Evolutionary conservation across 2,797 vertebrate genomes (phyloP).

Genomic region (Labroides dimidiatus): DNA sequence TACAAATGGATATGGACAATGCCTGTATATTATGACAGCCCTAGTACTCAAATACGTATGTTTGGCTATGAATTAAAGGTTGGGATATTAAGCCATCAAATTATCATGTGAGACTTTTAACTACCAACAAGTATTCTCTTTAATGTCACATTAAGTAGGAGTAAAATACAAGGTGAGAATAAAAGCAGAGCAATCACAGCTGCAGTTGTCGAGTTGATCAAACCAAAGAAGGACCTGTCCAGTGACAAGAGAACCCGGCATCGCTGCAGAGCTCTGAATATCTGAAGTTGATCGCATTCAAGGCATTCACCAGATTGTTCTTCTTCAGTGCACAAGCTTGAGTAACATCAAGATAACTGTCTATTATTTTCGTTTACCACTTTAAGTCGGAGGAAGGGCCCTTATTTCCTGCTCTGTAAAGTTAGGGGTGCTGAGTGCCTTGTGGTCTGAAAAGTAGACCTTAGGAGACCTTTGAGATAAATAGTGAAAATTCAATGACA

Average conservation of each 20-base stretch:
- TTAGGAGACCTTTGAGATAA: neutral
- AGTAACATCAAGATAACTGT: constrained; percentile 78
- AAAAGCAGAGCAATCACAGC: constrained; percentile 35
- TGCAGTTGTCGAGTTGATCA: constrained; percentile 30
- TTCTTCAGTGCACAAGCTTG: constrained; percentile 75
- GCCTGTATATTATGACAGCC: too few relatives aligned
- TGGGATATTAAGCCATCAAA: neutral
- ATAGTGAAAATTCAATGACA: constrained; percentile 4
- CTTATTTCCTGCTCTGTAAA: constrained; percentile 64
- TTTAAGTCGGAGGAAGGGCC: constrained; percentile 65
- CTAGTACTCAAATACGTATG: neutral
- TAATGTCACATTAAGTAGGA: neutral
- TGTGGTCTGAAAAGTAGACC: constrained; percentile 48
- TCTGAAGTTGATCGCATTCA: constrained; percentile 71
- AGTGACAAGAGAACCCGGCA: constrained; percentile 51
- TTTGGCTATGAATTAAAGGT: neutral
- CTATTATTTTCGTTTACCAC: constrained; percentile 77
- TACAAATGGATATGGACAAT: too few relatives aligned
- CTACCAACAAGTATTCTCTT: neutral
- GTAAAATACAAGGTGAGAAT: constrained; percentile 14
- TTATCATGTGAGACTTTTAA: neutral
- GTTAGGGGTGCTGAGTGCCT: constrained; percentile 45
- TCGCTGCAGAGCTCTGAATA: constrained; percentile 36
- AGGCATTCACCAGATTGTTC: constrained; percentile 83
- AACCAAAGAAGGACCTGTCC: constrained; percentile 71